Conservation (phyloP, 2,797 vertebrate species). For the Hybognathus amarus region DNA sequence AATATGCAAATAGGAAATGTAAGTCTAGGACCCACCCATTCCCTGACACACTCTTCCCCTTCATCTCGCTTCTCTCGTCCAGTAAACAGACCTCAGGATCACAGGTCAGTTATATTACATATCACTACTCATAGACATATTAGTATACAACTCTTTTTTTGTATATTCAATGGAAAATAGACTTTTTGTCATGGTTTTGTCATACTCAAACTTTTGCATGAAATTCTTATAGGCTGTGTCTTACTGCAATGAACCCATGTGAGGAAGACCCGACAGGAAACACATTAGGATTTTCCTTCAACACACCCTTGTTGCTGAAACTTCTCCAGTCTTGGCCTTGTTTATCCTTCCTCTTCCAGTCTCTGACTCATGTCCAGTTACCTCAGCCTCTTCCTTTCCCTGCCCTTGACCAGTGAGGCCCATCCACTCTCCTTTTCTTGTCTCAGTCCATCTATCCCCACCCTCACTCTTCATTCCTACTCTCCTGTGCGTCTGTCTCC, state of each 20-base stretch:
- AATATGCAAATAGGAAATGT: too few relatives aligned
- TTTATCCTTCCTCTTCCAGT: constrained; percentile 28
- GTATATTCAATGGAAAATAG: not conserved
- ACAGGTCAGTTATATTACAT: constrained; percentile 71
- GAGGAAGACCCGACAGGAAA: constrained; percentile 53
- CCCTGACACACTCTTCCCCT: constrained; percentile 66
- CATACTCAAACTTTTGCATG: constrained; percentile 1
- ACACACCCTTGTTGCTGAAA: too few relatives aligned
- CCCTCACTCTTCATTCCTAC: too few relatives aligned
- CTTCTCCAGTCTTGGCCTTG: constrained; percentile 29
- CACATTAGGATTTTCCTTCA: constrained; percentile 52
- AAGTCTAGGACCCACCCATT: constrained; percentile 72
- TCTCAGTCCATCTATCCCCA: constrained; percentile 40
- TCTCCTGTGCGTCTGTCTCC: constrained; percentile 46
- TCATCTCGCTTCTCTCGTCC: constrained; percentile 46
- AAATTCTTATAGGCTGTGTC: constrained; percentile 18
- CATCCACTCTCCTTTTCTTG: constrained; percentile 38
- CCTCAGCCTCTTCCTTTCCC: too few relatives aligned
- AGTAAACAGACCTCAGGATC: constrained; percentile 56
- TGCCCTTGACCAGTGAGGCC: too few relatives aligned
- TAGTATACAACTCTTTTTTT: not conserved
- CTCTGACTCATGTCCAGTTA: constrained; percentile 30
- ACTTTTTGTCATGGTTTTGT: not conserved
- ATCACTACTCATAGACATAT: not conserved
- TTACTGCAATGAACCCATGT: constrained; percentile 70